Conservation (phyloP, 2,888 invertebrate species). For the Acleris cristana region DNA sequence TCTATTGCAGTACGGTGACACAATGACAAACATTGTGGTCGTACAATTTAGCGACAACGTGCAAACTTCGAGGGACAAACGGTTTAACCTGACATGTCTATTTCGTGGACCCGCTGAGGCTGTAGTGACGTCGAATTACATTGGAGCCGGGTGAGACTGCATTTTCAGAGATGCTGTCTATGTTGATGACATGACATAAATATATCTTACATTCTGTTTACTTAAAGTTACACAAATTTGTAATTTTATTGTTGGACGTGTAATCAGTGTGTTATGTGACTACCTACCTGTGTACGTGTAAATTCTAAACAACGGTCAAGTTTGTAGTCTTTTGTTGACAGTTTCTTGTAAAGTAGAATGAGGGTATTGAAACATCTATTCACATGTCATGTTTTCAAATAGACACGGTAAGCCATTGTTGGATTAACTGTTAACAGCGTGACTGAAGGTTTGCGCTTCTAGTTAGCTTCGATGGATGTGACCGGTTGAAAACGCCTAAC, state of each 20-base stretch:
- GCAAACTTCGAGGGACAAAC: conserved; percentile 94
- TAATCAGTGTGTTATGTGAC: too few relatives aligned
- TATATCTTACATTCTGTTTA: neutral
- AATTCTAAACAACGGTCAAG: too few relatives aligned
- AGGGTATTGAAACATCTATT: conserved; percentile 5
- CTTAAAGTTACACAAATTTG: neutral
- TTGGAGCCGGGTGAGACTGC: conserved; percentile 91
- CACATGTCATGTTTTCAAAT: conserved; percentile 45
- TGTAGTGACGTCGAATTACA: conserved; percentile 95
- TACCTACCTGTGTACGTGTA: too few relatives aligned
- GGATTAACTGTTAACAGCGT: conserved; percentile 57
- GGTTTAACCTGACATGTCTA: conserved; percentile 96
- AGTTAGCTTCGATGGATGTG: conserved; percentile 20
- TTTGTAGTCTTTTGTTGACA: neutral
- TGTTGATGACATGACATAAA: conserved; percentile 20
- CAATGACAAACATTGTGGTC: conserved; percentile 96
- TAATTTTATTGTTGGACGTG: neutral
- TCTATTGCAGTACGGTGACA: conserved; percentile 91
- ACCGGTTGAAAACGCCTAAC: conserved; percentile 47
- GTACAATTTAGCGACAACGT: conserved; percentile 97
- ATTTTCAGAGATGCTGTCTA: conserved; percentile 13
- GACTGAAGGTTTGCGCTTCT: conserved; percentile 46
- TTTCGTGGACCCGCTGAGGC: conserved; percentile 96
- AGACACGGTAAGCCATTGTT: conserved; percentile 41
- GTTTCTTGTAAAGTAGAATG: conserved; percentile 2